Evolutionary conservation across 2,797 vertebrate species (phyloP).

Genomic region (Neosilurus mollespiculum): DNA sequence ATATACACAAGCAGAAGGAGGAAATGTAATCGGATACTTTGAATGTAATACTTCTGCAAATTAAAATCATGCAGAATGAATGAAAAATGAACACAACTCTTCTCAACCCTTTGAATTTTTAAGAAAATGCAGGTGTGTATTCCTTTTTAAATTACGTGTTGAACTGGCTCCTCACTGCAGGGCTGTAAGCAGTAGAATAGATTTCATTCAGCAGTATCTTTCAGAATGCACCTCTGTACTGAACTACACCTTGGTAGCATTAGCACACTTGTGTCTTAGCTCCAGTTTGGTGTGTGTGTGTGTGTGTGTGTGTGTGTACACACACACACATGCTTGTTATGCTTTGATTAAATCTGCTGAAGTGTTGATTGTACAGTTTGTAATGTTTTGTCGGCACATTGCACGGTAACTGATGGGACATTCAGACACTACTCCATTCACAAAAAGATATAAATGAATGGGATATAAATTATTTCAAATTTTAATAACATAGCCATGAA

Average conservation of each 20-base stretch:
- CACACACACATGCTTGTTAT: background rate
- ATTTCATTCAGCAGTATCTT: constrained; percentile 15
- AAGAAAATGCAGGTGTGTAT: background rate
- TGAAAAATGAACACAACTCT: background rate
- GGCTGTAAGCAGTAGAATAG: background rate
- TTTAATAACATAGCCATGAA: too few species aligned
- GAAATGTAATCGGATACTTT: too few species aligned
- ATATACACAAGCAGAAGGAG: too few species aligned
- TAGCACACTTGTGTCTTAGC: background rate
- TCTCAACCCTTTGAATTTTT: background rate
- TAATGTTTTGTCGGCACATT: too few species aligned
- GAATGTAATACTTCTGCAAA: background rate
- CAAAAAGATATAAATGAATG: too few species aligned
- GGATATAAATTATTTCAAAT: too few species aligned
- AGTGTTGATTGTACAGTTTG: background rate
- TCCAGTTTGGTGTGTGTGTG: background rate
- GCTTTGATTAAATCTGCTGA: background rate
- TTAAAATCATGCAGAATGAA: background rate
- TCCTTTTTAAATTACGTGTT: background rate
- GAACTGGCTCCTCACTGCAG: background rate
- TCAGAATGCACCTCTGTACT: constrained; percentile 27
- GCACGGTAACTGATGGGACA: too few species aligned
- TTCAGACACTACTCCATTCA: too few species aligned
- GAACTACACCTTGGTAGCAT: background rate
- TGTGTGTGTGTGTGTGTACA: background rate